Evolutionary conservation across 2,888 invertebrate genomes (phyloP).

Genomic region (Nymphalis c-album): DNA sequence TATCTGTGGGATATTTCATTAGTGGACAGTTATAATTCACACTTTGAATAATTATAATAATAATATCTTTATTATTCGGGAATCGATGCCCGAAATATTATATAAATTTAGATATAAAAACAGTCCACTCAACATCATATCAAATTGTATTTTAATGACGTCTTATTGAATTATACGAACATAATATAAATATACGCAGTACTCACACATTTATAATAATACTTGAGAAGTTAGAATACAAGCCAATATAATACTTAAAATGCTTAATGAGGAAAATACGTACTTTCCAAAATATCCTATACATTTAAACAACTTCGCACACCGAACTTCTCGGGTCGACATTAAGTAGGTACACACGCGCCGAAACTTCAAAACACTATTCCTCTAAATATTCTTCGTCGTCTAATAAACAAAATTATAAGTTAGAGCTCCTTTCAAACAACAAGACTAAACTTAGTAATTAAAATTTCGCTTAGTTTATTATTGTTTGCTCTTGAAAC

Average conservation of each 20-base stretch:
- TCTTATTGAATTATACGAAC: no score
- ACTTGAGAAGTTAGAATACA: neutral
- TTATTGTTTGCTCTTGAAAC: neutral
- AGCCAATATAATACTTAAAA: conserved; percentile 26
- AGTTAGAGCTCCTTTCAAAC: conserved; percentile 36
- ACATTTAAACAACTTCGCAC: conserved; percentile 21
- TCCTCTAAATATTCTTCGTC: conserved; percentile 38
- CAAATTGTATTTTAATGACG: no score
- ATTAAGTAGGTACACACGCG: conserved; percentile 40
- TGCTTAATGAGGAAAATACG: conserved; percentile 25
- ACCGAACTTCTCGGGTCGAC: conserved; percentile 36
- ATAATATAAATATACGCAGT: no score
- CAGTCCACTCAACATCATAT: no score
- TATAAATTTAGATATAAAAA: no score
- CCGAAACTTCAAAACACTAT: conserved; percentile 38
- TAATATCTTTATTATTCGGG: no score
- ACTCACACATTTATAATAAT: no score
- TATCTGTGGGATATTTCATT: no score
- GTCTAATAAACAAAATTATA: conserved; percentile 40
- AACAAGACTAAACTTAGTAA: conserved; percentile 29
- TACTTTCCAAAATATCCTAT: conserved; percentile 25
- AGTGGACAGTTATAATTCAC: no score
- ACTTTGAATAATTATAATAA: no score
- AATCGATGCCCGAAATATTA: no score
- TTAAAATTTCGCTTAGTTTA: conserved; percentile 20